Conservation (phyloP, 2,888 invertebrate genomes). For the Sycophila texana region DNA sequence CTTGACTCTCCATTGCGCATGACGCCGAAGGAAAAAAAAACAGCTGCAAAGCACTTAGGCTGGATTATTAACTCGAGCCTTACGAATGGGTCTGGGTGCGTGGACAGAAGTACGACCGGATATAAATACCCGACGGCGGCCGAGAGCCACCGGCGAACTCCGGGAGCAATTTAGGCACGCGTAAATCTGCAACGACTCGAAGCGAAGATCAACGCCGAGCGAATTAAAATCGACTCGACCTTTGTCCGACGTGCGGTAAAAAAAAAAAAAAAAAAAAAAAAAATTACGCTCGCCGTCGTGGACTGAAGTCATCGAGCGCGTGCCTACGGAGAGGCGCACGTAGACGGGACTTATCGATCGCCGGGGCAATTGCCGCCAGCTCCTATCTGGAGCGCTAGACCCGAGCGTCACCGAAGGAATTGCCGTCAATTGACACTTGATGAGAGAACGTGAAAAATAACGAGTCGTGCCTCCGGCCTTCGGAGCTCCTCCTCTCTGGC, state of each 20-base stretch:
- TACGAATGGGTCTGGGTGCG: too few relatives aligned
- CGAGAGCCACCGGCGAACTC: too few relatives aligned
- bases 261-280: conserved; percentile 15
- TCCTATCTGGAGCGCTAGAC: background rate
- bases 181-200: background rate
- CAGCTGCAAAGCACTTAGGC: too few relatives aligned
- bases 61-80: too few relatives aligned
- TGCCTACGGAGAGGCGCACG: background rate
- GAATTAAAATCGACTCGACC: background rate
- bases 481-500: background rate
- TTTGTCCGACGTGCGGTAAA: background rate
- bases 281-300: background rate
- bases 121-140: background rate
- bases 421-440: conserved; percentile 31
- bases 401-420: background rate
- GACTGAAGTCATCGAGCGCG: background rate
- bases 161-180: background rate
- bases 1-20: too few relatives aligned
- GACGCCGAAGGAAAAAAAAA: too few relatives aligned
- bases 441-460: background rate
- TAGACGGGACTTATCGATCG: conserved; percentile 35
- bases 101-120: too few relatives aligned
- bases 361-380: background rate
- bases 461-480: background rate
- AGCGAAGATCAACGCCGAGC: background rate